A percentile compares a stretch with the other conserved stretches of the same genome.
Conservation (phyloP, 37 sponge, comb jelly and placozoan genomes). For the Aplysina aerophoba region DNA sequence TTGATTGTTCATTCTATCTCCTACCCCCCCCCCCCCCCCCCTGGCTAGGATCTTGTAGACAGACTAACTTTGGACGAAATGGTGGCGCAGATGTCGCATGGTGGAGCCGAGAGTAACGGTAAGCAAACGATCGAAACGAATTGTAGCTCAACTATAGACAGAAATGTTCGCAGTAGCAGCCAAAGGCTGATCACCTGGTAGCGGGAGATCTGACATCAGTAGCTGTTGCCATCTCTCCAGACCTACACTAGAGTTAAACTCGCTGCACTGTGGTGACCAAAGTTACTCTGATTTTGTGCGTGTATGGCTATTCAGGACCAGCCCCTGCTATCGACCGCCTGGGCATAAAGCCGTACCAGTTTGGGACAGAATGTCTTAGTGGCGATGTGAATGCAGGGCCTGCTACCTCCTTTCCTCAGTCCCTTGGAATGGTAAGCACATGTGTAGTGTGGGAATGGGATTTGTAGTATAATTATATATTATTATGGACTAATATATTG, state of each 20-base stretch:
- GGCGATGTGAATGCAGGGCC: conserved; percentile 62
- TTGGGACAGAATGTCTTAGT: conserved; percentile 71
- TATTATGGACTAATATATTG: too few species aligned
- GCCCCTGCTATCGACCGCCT: conserved; percentile 70
- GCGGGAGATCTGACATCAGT: too few species aligned
- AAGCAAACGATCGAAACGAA: too few species aligned
- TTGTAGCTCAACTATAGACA: too few species aligned
- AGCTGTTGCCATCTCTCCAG: too few species aligned
- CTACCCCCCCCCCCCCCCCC: background rate
- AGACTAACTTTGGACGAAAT: conserved; percentile 38
- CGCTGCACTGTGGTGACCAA: too few species aligned
- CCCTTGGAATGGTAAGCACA: conserved; percentile 52
- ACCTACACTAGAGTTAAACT: too few species aligned
- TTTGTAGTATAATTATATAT: too few species aligned
- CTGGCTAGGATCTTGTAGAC: conserved; percentile 24
- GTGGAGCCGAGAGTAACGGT: conserved; percentile 49
- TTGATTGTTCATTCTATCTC: background rate
- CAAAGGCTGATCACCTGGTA: too few species aligned
- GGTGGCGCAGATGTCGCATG: conserved; percentile 51
- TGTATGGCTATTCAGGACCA: conserved; percentile 29
- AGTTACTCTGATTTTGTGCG: background rate
- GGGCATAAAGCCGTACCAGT: conserved; percentile 77
- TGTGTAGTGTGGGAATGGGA: too few species aligned
- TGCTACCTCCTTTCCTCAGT: conserved; percentile 61
- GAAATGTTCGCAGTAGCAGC: too few species aligned